phyloP scores from a whole-genome alignment of 2,888 invertebrate genomes.

The Amblyteles armatorius region DNA sequence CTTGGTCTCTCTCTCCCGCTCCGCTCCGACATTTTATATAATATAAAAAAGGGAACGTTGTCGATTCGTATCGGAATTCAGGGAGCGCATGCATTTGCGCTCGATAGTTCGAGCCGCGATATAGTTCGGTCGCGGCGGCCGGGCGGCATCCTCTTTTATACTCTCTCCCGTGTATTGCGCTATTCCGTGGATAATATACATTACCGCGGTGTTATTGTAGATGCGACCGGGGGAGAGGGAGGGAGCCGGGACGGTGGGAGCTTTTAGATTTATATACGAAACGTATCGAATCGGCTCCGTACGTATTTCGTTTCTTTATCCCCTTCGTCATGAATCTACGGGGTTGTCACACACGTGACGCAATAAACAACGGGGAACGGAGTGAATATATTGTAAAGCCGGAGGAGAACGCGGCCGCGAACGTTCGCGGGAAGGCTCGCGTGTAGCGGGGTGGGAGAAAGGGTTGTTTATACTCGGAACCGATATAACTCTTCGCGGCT shows the following conservation, averaged over 20 bases:
- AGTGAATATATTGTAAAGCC: background rate
- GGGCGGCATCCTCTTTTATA: slow-evolving; percentile 51
- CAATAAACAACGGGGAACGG: slow-evolving; percentile 17
- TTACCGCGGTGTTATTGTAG: slow-evolving; percentile 4
- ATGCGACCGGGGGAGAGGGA: background rate
- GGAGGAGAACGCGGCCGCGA: background rate
- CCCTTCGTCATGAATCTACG: slow-evolving; percentile 14
- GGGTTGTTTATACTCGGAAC: slow-evolving; percentile 9
- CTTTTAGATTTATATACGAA: slow-evolving; percentile 22
- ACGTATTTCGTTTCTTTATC: slow-evolving; percentile 33
- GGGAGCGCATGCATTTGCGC: slow-evolving; percentile 66
- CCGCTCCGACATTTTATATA: background rate
- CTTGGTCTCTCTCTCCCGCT: background rate
- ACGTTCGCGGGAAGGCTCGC: background rate
- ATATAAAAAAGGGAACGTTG: slow-evolving; percentile 17
- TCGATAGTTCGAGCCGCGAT: slow-evolving; percentile 66
- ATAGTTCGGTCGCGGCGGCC: slow-evolving; percentile 44
- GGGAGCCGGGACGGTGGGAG: background rate
- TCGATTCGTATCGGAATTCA: slow-evolving; percentile 73
- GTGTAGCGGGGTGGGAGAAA: background rate
- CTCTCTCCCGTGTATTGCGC: slow-evolving; percentile 15
- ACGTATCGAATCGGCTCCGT: slow-evolving; percentile 22
- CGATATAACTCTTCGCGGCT: slow-evolving; percentile 9
- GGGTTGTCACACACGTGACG: slow-evolving; percentile 25
- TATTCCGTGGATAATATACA: slow-evolving; percentile 29